Base-by-base conservation (phyloP, 2,888 invertebrate genomes). In the Gastracanthus pulcherrimus region DNA sequence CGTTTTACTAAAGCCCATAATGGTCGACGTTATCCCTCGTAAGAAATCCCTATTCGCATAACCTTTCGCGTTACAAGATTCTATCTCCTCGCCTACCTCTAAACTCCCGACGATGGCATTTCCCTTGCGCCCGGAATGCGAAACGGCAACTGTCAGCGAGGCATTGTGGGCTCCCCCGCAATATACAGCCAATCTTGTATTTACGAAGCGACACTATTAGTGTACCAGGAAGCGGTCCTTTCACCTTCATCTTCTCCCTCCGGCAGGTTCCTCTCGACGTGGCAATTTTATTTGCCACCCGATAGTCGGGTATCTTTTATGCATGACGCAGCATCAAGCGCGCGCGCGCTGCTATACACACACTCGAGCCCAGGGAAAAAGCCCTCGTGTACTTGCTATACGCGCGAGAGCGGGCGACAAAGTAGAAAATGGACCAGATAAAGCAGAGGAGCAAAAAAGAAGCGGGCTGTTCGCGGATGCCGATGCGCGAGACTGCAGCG, bases 231-330 rank as follows among this genome's bases (percentile, higher is more conserved):
- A n/a, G 34, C 23, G 41, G 41, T 16, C 64, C 34, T 19, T 55
- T 55, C 55, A 55, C 55, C 55, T 55, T 26, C 55, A 4, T 55
- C 55, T 55, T 26, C 55, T 55, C 13, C 2, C 7, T 26, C 2
- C 11, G 0, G 9, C 23, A 13, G 13, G 11, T 16, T 9, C 2
- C 41, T 7, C 41, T 41, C 31, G 62, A 31, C 34, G 62, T n/a
- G 41, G 41, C 55, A 71, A 71, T 72, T 72, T 72, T 72, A 72
- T 72, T 58, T 29, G 7, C 16, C 23, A 4, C 38, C 58, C 71
- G 71, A 70, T 29, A 71, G 38, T 38, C 16, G 58, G 36, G 23
- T 29, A 71, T 72, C 41, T 60, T 64, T 74, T 74, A 64, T 74
- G 74, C 62, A 64, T 62, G 74, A 74, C 74, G 19, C 71, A 34